phyloP scores from a whole-genome alignment of 2,888 invertebrate genomes.

The Mythimna vitellina region DNA sequence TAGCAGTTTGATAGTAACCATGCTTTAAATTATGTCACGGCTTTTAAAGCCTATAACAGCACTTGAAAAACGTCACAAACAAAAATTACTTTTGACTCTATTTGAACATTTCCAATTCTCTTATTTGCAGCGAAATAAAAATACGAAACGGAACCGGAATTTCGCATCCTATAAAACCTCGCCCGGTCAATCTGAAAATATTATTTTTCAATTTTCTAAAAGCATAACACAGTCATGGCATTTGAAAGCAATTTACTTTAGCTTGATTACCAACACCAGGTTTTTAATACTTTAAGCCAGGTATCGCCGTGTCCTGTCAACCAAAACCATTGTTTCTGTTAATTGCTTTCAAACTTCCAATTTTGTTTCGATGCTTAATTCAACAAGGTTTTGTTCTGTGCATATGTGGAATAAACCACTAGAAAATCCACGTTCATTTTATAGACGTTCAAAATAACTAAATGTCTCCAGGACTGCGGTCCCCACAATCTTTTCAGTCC shows the following conservation, averaged over 20 bases:
- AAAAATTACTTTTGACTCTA: background rate
- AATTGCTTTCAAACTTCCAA: conserved; percentile 49
- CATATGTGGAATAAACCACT: conserved; percentile 1
- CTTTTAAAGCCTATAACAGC: too few relatives aligned
- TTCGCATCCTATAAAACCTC: background rate
- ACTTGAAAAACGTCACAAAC: background rate
- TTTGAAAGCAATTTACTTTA: conserved; percentile 26
- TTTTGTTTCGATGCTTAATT: conserved; percentile 30
- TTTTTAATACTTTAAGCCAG: conserved; percentile 19
- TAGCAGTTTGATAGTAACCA: too few relatives aligned
- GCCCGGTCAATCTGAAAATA: background rate
- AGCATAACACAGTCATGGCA: background rate
- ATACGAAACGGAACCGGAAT: background rate
- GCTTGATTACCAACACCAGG: conserved; percentile 6
- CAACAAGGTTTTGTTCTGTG: conserved; percentile 3
- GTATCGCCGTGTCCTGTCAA: conserved; percentile 24
- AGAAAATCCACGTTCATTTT: conserved; percentile 2
- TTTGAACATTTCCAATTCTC: background rate
- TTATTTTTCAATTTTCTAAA: conserved; percentile 12
- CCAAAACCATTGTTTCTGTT: conserved; percentile 31
- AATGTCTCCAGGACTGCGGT: conserved; percentile 27
- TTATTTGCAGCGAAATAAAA: background rate
- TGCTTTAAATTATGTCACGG: too few relatives aligned
- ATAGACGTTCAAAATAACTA: conserved; percentile 24
- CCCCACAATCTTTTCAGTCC: conserved; percentile 48